phyloP scores from a whole-genome alignment of 2,888 invertebrate genomes.

The Clanis bilineata region DNA sequence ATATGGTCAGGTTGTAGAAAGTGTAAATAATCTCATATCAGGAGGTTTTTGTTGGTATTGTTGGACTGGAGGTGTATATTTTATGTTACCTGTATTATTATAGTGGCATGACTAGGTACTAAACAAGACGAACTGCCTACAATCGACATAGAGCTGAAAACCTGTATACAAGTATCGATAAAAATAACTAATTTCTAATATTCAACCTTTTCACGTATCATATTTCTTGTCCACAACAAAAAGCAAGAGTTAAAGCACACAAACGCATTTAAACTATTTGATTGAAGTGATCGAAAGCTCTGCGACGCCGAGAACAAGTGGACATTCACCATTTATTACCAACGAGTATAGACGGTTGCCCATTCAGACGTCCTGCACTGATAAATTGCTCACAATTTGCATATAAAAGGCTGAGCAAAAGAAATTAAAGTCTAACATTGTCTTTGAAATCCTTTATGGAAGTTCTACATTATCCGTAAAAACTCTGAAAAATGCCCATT shows the following conservation, averaged over 20 bases:
- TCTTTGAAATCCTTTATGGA: constrained; percentile 49
- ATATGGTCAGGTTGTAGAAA: no score
- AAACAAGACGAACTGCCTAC: no score
- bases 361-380: constrained; percentile 71
- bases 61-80: no score
- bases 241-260: background rate
- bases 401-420: constrained; percentile 64
- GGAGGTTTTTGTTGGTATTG: no score
- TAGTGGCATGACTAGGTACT: no score
- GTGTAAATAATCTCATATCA: no score
- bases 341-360: constrained; percentile 53
- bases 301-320: constrained; percentile 18
- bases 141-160: no score
- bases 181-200: no score
- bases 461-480: constrained; percentile 36
- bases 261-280: constrained; percentile 5
- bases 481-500: constrained; percentile 26
- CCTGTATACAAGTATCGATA: no score
- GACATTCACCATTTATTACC: constrained; percentile 48
- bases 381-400: constrained; percentile 74
- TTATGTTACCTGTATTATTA: no score
- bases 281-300: constrained; percentile 20
- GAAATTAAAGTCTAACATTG: constrained; percentile 58
- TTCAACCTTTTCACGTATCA: background rate
- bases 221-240: background rate